These are phyloP conservation scores for Ramphastos sulfuratus DNA, from an alignment of 2,113 vertebrate genomes.

Conservation along the genomic window DNA sequence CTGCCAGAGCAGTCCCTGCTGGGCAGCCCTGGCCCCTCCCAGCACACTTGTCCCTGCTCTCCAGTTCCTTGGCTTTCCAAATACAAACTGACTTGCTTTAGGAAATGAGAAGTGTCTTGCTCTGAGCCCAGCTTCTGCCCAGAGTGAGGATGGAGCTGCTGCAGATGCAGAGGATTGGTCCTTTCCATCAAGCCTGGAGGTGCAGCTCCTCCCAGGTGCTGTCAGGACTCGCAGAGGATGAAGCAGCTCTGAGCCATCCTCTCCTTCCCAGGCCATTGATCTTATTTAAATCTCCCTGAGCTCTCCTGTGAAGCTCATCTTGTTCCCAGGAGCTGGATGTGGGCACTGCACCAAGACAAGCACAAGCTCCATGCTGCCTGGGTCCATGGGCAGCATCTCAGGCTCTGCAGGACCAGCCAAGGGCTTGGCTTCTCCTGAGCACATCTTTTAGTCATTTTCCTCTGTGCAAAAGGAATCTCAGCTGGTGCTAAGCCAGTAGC, in stretches of 20 bases:
- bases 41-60: not conserved
- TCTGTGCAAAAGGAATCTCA: not conserved
- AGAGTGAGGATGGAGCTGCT: not conserved
- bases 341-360: not conserved
- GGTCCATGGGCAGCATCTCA: accelerated
- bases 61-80: not conserved
- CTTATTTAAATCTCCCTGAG: not conserved
- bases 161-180: not conserved
- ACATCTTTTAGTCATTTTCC: accelerated
- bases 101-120: not conserved
- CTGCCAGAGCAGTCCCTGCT: not conserved
- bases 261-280: not conserved
- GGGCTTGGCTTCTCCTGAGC: not conserved
- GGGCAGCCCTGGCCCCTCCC: not conserved
- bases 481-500: not conserved
- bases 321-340: not conserved
- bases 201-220: not conserved
- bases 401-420: not conserved
- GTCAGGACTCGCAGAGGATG: not conserved
- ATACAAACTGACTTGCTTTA: not conserved
- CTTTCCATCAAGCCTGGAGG: not conserved
- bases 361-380: accelerated
- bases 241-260: not conserved
- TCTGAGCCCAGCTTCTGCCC: not conserved
- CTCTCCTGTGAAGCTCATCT: not conserved